phyloP scores from a whole-genome alignment of 2,888 invertebrate genomes.

The Patella pellucida region DNA sequence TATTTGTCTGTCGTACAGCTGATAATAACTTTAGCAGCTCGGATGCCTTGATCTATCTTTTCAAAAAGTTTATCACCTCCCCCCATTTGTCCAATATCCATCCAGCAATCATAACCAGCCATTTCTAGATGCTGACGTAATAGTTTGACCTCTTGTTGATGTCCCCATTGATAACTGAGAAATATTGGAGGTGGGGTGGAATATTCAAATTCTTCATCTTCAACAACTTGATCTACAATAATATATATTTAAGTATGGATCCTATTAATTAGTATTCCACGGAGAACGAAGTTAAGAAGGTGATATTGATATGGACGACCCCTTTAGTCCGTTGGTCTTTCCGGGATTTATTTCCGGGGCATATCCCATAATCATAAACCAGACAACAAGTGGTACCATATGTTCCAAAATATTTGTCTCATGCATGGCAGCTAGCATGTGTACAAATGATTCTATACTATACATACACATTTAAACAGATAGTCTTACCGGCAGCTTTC shows the following conservation, averaged over 20 bases:
- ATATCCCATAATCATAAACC: too few relatives aligned
- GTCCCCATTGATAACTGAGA: conserved; percentile 66
- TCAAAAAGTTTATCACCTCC: conserved; percentile 68
- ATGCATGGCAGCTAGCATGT: too few relatives aligned
- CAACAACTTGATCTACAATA: conserved; percentile 44
- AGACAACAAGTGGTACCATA: too few relatives aligned
- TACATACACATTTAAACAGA: too few relatives aligned
- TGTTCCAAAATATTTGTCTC: too few relatives aligned
- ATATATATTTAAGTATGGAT: too few relatives aligned
- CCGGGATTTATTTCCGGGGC: too few relatives aligned
- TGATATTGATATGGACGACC: too few relatives aligned
- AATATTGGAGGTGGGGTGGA: conserved; percentile 45
- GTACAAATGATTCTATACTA: too few relatives aligned
- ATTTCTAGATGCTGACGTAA: conserved; percentile 59
- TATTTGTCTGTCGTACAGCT: conserved; percentile 64
- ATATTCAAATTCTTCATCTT: conserved; percentile 45
- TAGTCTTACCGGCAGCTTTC: conserved; percentile 49
- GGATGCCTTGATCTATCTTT: conserved; percentile 65
- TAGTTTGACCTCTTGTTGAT: conserved; percentile 62
- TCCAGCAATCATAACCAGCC: conserved; percentile 67
- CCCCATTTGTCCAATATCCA: conserved; percentile 70
- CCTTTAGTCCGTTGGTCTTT: too few relatives aligned
- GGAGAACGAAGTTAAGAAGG: too few relatives aligned
- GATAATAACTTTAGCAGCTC: conserved; percentile 62
- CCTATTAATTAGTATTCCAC: too few relatives aligned